Percentiles rank a stretch among this genome's conserved stretches.
Evolutionary conservation across 92 coral and sea anemone species (phyloP).

Genomic region (Galaxea fascicularis): DNA sequence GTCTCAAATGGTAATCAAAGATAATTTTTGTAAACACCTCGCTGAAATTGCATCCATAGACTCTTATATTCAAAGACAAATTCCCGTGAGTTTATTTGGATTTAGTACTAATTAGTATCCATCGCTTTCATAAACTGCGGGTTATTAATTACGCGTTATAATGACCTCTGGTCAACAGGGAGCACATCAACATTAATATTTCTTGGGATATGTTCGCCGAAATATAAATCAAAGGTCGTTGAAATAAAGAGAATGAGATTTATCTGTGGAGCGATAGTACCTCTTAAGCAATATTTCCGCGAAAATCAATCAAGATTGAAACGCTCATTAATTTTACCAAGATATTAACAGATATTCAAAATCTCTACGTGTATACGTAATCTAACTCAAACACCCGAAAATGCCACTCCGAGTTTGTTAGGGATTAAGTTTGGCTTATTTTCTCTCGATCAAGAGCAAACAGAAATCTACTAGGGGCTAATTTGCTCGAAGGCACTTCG

Average conservation of each 20-base stretch:
- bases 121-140: constrained; percentile 17
- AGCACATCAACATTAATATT: constrained; percentile 7
- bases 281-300: not conserved
- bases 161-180: constrained; percentile 32
- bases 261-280: not conserved
- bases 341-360: not conserved
- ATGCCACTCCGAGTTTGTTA: constrained; percentile 9
- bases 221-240: too few species aligned
- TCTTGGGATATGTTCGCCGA: not conserved
- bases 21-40: not conserved
- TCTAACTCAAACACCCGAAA: constrained; percentile 6
- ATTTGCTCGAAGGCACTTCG: not conserved
- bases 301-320: not conserved
- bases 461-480: not conserved
- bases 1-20: too few species aligned
- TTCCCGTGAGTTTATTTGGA: not conserved
- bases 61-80: not conserved
- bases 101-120: not conserved
- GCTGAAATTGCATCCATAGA: not conserved
- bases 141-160: constrained; percentile 19
- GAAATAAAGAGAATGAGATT: not conserved
- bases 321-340: not conserved
- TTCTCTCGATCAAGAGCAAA: constrained; percentile 1
- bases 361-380: constrained; percentile 1
- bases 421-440: constrained; percentile 33